Evolutionary conservation across 1,140 invertebrate genomes (phyloP), one percentile per base, ranked within the genome.

Genomic region (Polypedilum pembai): DNA sequence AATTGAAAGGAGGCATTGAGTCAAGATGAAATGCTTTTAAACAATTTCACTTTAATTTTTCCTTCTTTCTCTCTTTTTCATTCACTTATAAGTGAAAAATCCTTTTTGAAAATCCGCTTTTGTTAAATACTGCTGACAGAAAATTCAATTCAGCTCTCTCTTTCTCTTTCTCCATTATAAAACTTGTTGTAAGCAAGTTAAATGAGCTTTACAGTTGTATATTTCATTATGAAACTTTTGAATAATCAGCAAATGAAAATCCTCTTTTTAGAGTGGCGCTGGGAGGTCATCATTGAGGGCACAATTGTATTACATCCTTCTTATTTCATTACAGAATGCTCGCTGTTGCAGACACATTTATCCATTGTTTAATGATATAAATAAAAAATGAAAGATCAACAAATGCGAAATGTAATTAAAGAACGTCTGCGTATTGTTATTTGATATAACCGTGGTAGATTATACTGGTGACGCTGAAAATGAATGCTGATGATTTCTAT

Each of bases 91-190:
- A 56, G 45, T 56, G 12, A 4, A 56, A 33, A 56, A 56, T 56
- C 45, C 45, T n/a, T 56, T 56, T 56, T 56, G 12, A 56, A 56
- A 56, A 56, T 56, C 45, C 45, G 45, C 45, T 56, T 56, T 56
- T 56, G 45, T 56, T 56, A 56, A 56, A 56, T 56, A 56, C 8
- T 33, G 24, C 24, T 33, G 24, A 33, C 24, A 33, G 24, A 33
- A 33, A 33, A 33, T 33, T 33, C 24, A 33, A 33, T 33, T 33
- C 24, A 33, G 24, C 24, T 33, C n/a, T n/a, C n/a, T n/a, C n/a
- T n/a, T n/a, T n/a, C n/a, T n/a, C n/a, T n/a, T n/a, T n/a, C n/a
- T n/a, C 24, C 24, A 33, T 33, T 33, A 33, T 33, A 5, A 33
- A 33, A 3, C 24, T 3, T 33, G 24, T 33, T 33, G 5, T 3